phyloP scores from a whole-genome alignment of 1,140 invertebrate species.

The Acromyrmex charruanus region DNA sequence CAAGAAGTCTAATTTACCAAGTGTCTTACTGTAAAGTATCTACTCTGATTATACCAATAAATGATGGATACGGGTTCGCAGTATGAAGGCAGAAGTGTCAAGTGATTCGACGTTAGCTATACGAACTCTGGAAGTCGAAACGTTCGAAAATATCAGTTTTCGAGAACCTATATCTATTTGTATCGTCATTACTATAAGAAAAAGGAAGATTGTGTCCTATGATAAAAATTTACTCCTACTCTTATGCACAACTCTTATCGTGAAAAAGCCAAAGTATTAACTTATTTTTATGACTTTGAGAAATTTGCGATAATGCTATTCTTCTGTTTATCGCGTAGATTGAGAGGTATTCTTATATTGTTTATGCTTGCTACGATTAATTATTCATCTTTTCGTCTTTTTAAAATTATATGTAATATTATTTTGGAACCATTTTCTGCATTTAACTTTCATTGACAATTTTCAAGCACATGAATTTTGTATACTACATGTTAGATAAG shows the following conservation, averaged over 20 bases:
- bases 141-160: conserved; percentile 37
- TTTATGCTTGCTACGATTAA: neutral
- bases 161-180: conserved; percentile 43
- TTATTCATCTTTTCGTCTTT: neutral
- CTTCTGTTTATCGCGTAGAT: neutral
- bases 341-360: neutral
- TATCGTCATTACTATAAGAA: conserved; percentile 43
- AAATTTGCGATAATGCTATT: conserved; percentile 14
- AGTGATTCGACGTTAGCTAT: conserved; percentile 29
- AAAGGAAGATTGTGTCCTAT: conserved; percentile 18
- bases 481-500: neutral
- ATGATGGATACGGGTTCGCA: conserved; percentile 45
- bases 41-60: conserved; percentile 50
- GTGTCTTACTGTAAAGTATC: conserved; percentile 62
- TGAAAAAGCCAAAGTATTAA: conserved; percentile 19
- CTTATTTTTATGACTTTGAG: conserved; percentile 25
- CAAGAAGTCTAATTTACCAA: conserved; percentile 62
- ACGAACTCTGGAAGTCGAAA: conserved; percentile 30
- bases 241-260: neutral
- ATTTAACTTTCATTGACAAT: conserved; percentile 14
- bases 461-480: neutral
- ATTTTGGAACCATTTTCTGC: neutral
- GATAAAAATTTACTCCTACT: conserved; percentile 42
- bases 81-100: conserved; percentile 6
- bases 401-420: conserved; percentile 15